Base-by-base conservation (phyloP, 2,113 vertebrate species). In the Haemorhous mexicanus region DNA sequence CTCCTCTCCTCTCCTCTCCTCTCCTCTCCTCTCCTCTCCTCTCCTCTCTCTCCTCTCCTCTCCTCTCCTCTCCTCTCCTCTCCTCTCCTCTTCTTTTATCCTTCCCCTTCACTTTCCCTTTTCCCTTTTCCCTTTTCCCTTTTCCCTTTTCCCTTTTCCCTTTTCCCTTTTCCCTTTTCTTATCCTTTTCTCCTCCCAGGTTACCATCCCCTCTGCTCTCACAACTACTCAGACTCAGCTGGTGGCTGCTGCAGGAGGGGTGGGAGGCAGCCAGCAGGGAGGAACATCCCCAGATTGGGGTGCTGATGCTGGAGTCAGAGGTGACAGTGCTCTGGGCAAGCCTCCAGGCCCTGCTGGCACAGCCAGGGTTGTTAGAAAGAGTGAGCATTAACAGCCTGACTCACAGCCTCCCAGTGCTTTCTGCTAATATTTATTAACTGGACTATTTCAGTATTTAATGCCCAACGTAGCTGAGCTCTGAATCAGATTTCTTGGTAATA, bases 331-430 rank as follows among this genome's bases (percentile, higher is more conserved):
- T 59, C 79, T 44, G 43, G 89, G 94, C 79, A 81, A 32, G 16
- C 13, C 83, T 94, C 90, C 95, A 95, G 64, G 27, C 24, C 19
- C 4, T 27, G 33, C 68, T 97, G 94, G 88, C 89, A 88, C 30
- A 32, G 46, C 13, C 55, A 53, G 8, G 52, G 28, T 95, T 97
- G 72, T 92, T 97, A 95, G 96, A 97, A 97, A 93, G 96, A 92
- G 59, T 0, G 4, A 85, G n/a, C 10, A 1, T 80, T 86, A 81
- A 33, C 43, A 90, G 72, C 80, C 89, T 84, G 93, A 90, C 43
- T 89, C 91, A 96, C 47, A 75, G 52, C 88, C 56, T 84, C 80
- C 28, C 24, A 41, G 18, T 68, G 53, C 49, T 75, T 68, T 87
- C 74, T 72, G 37, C 83, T 81, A 84, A 86, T 87, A 90, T 93